Evolutionary conservation across 37 sponge, comb jelly and placozoan genomes (phyloP), one percentile per base, ranked within the genome.

Genomic region (Diacarnus erythraeanus): DNA sequence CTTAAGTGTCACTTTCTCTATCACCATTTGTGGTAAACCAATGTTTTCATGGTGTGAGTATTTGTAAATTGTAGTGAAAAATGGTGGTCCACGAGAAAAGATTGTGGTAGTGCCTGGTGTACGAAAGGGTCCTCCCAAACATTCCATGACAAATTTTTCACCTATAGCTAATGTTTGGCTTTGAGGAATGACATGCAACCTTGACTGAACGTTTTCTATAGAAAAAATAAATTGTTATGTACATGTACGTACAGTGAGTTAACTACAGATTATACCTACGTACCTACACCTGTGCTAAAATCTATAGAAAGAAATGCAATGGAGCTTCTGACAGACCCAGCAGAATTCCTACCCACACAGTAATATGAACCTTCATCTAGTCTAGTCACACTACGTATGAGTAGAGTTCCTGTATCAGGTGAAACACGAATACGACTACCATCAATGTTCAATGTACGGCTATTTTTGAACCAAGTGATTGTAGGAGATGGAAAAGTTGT

Each of bases 401-500:
- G 42, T 36, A 82, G 75, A 27, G 83, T 73, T n/a, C 73, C 74
- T 0, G 75, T 74, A 29, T 73, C 65, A 43, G 72, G 47, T 0
- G 83, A 82, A 12, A 80, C 71, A 37, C 38, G 69, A 1, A 54
- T 2, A 31, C 70, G 70, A 9, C 26, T 57, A 1, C 23, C 75
- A 35, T 38, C 22, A 3, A 64, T 9, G 44, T 40, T 42, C 37
- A 82, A 2, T 40, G 54, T 56, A 1, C 25, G 21, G 25, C 34
- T 38, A 33, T 74, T 66, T 39, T 82, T 82, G 83, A 33, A 82
- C 83, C 83, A 82, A 17, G 67, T 65, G 54, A 72, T 41, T 1
- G 35, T 25, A 0, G 74, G 36, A 22, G 54, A 2, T 20, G 83
- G 83, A 2, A 64, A 1, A n/a, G 83, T 3, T 3, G 25, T 29